Evolutionary conservation across 2,888 invertebrate species (phyloP), one percentile per base, ranked within the genome.

Genomic region (Dastarcus helophoroides): DNA sequence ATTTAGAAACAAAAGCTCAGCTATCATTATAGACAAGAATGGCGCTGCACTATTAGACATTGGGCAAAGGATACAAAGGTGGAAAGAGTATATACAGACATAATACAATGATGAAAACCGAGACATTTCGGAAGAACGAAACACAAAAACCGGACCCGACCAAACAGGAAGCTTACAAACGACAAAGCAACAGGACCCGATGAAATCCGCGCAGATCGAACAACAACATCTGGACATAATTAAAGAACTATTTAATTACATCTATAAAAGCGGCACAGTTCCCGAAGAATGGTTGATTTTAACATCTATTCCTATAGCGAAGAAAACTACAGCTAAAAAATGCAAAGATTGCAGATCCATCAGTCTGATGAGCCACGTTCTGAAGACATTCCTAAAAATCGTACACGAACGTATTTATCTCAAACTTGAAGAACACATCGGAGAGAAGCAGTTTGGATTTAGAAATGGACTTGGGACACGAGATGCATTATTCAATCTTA

Each of bases 241-340:
- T 13, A 14, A 14, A 4, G 10, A 25, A 6, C 25, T 25, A n/a
- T n/a, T n/a, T n/a, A 25, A 25, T 10, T 4, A 25, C 25, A 25
- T 25, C 10, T 25, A 25, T 10, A 10, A 25, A 10, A 9, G 9
- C 8, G 25, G 25, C 10, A 25, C 8, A 25, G 15, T 25, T 9
- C 25, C 24, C n/a, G 9, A 25, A 25, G 25, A 25, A 25, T 14
- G 25, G 25, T 10, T 25, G 10, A 15, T 25, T 10, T 25, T 15
- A 25, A 10, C 8, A 10, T 25, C 15, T 10, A 25, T 25, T 13
- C 9, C 13, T 7, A 8, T 13, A 10, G 14, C 25, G 10, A 25
- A 25, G 14, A 25, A 25, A 25, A 8, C 8, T 7, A 10, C 9
- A 8, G 25, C 25, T 9, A 25, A 25, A 14, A 8, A 10, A 25